Percentiles rank a stretch among this genome's conserved stretches.
Evolutionary conservation across 2,888 invertebrate species (phyloP).

Genomic region (Lycia hirtaria): DNA sequence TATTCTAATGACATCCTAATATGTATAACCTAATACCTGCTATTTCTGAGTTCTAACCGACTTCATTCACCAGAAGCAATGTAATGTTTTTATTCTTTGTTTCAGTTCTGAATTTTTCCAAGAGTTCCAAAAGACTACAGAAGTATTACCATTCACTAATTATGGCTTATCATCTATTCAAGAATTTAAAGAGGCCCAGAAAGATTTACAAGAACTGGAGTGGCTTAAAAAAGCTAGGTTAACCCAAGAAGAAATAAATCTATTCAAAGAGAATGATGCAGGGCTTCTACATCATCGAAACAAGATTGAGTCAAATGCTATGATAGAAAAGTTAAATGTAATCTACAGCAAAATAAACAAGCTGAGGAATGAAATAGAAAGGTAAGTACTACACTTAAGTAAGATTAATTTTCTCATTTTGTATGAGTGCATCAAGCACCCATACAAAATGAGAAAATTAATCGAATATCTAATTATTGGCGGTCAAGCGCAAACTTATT

Average conservation of each 20-base stretch:
- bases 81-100: conserved; percentile 5
- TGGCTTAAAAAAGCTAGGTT: conserved; percentile 78
- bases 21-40: too few species aligned
- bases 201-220: conserved; percentile 70
- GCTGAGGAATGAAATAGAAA: conserved; percentile 49
- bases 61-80: too few species aligned
- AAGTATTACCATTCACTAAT: conserved; percentile 71
- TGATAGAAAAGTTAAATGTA: conserved; percentile 60
- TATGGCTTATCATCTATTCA: conserved; percentile 75
- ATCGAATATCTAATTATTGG: too few species aligned
- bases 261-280: conserved; percentile 77
- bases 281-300: conserved; percentile 61
- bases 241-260: conserved; percentile 75
- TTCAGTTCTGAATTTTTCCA: conserved; percentile 67
- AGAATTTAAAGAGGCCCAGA: conserved; percentile 71
- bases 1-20: too few species aligned
- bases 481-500: too few species aligned
- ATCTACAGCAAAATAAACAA: conserved; percentile 67
- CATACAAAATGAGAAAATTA: too few species aligned
- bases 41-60: too few species aligned
- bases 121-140: conserved; percentile 71
- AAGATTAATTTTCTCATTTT: too few species aligned
- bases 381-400: conserved; percentile 49
- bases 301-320: conserved; percentile 64
- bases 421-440: too few species aligned